Conservation (phyloP, 1,140 invertebrate genomes). For the Drosophila nikananu region DNA sequence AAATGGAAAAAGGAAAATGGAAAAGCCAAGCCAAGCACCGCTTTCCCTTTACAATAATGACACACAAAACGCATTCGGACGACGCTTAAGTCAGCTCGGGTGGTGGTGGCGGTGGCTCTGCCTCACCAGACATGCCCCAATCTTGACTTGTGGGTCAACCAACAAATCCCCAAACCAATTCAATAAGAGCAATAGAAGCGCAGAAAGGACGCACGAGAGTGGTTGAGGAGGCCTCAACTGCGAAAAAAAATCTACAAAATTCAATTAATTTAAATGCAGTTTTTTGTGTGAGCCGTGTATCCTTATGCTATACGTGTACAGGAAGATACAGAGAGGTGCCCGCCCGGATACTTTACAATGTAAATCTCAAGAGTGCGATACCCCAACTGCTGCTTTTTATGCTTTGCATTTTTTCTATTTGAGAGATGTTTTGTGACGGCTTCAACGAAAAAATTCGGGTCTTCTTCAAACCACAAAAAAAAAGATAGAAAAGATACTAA, state of each 20-base stretch:
- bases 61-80: conserved; percentile 65
- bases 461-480: conserved; percentile 19
- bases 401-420: conserved; percentile 63
- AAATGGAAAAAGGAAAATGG: conserved; percentile 21
- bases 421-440: conserved; percentile 65
- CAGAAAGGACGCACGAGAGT: not conserved
- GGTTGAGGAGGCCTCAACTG: conserved; percentile 15
- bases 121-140: conserved; percentile 44
- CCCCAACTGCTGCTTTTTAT: conserved; percentile 57
- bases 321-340: not conserved
- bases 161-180: conserved; percentile 81
- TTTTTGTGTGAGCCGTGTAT: conserved; percentile 53
- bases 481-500: not conserved
- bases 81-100: conserved; percentile 57
- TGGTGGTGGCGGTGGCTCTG: conserved; percentile 8
- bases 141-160: conserved; percentile 77
- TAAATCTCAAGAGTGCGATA: conserved; percentile 82
- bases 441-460: conserved; percentile 50
- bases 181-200: conserved; percentile 75
- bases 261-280: conserved; percentile 84
- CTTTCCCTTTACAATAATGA: conserved; percentile 38
- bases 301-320: conserved; percentile 22
- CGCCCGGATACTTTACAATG: conserved; percentile 78
- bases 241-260: conserved; percentile 66
- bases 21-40: conserved; percentile 39